Evolutionary conservation across 2,113 vertebrate species (phyloP), one percentile per base, ranked within the genome.

Genomic region (Planiliza haematocheilus): DNA sequence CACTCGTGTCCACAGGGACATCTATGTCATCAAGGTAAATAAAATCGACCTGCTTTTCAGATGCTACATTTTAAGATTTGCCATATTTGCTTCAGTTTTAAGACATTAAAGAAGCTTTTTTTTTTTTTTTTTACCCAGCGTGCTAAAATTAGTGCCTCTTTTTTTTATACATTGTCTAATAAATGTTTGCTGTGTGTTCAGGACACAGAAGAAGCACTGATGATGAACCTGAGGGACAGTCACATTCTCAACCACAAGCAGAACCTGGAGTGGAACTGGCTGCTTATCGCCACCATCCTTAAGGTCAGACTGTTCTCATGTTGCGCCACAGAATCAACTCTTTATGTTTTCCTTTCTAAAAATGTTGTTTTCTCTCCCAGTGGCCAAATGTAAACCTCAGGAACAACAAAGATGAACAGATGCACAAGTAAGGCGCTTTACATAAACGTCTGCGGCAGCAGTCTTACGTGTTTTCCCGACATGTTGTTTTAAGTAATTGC

Each of bases 261-360:
- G 81, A 98, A 99, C 91, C 94, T 99, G 74, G 96, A 97, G 14
- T 99, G 98, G 98, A 98, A 99, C 85, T 99, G 98, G 98, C 91
- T 98, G 91, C 95, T 99, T 9, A 97, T 99, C 66, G 95, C 95
- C 74, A 98, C 98, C 83, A 98, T 99, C 91, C 92, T 99, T 52
- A 99, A 99, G 96, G 98, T 99, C 39, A 70, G 85, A 36, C 41
- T 80, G 53, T 21, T 70, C 17, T 60, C 70, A 59, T 42, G 14
- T 7, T 42, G 52, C 59, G 52, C 37, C 58, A 57, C 52, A 53
- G 4, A 30, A n/a, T 59, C 1, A 1, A 9, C 2, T 24, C 10
- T 13, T 1, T 2, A 9, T 13, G 43, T 37, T 10, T 18, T n/a
- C 20, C 8, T 36, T 12, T 55, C 42, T 74, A 6, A 21, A 42